phyloP scores from a whole-genome alignment of 1,140 invertebrate species.

The Zaprionus camerounensis region DNA sequence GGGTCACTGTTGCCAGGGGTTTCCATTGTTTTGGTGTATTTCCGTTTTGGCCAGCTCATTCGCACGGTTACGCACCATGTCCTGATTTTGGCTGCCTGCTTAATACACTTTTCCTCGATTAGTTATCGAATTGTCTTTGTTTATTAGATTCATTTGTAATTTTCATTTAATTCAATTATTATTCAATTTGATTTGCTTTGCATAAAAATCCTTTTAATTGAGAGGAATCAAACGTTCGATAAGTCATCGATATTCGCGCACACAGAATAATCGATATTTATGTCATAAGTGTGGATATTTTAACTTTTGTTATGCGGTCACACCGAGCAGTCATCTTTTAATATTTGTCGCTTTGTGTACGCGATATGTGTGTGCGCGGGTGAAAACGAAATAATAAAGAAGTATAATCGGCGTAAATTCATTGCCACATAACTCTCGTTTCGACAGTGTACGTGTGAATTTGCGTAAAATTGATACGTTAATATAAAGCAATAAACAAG shows the following conservation, averaged over 20 bases:
- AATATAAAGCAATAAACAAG: slow-evolving; percentile 23
- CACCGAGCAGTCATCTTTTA: slow-evolving; percentile 30
- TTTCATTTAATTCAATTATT: background rate
- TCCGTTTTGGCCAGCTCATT: slow-evolving; percentile 68
- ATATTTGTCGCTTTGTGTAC: slow-evolving; percentile 32
- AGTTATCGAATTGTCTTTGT: background rate
- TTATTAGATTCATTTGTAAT: no score
- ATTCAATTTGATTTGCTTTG: background rate
- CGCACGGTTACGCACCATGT: slow-evolving; percentile 47
- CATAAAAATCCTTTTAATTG: background rate
- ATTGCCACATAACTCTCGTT: slow-evolving; percentile 19
- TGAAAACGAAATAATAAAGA: slow-evolving; percentile 24
- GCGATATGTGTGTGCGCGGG: slow-evolving; percentile 23
- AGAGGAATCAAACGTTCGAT: background rate
- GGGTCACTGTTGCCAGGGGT: slow-evolving; percentile 66
- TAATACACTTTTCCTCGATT: background rate
- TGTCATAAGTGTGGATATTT: slow-evolving; percentile 2
- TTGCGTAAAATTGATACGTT: slow-evolving; percentile 36
- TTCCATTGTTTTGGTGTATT: slow-evolving; percentile 68
- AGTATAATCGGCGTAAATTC: slow-evolving; percentile 33
- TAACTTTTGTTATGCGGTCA: background rate
- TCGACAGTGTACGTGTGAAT: slow-evolving; percentile 36
- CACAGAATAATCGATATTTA: background rate
- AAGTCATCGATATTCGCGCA: background rate
- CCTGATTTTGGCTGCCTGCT: slow-evolving; percentile 27